Conservation (phyloP, 2,113 vertebrate species). For the Microtus montanus region DNA sequence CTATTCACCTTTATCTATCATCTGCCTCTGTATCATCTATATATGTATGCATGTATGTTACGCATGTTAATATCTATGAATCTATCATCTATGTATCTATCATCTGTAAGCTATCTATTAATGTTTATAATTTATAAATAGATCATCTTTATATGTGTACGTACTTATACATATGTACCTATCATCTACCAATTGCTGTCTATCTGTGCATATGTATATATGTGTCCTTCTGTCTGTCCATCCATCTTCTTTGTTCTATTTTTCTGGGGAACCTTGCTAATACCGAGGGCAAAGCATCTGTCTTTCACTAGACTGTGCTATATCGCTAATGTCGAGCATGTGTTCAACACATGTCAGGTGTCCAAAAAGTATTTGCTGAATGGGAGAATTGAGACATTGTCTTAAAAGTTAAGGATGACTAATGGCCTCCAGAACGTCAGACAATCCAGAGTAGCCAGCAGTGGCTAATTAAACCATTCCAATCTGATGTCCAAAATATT, state of each 20-base stretch:
- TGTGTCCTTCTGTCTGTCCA: neutral
- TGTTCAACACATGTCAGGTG: neutral
- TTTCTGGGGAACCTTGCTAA: neutral
- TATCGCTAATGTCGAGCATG: neutral
- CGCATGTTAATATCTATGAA: neutral
- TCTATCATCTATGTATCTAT: neutral
- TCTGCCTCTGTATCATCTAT: neutral
- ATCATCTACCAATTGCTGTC: neutral
- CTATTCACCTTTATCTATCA: neutral
- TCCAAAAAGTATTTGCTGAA: slow-evolving; percentile 14
- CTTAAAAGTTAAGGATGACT: slow-evolving; percentile 32
- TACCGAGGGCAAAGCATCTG: neutral
- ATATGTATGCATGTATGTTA: neutral
- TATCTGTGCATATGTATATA: neutral
- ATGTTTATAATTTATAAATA: neutral
- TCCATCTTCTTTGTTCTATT: neutral
- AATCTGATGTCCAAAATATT: slow-evolving; percentile 64
- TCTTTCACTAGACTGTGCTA: neutral
- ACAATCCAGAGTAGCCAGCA: slow-evolving; percentile 10
- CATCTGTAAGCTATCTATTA: neutral
- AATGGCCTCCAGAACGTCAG: slow-evolving; percentile 53
- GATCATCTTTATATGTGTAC: neutral
- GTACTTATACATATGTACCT: neutral
- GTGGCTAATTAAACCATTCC: slow-evolving; percentile 66
- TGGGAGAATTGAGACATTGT: neutral